A percentile compares a stretch with the other conserved stretches of the same genome.
These are phyloP conservation scores for Acestrorhynchus altus DNA, from an alignment of 2,797 vertebrate species.

Conservation along the genomic window DNA sequence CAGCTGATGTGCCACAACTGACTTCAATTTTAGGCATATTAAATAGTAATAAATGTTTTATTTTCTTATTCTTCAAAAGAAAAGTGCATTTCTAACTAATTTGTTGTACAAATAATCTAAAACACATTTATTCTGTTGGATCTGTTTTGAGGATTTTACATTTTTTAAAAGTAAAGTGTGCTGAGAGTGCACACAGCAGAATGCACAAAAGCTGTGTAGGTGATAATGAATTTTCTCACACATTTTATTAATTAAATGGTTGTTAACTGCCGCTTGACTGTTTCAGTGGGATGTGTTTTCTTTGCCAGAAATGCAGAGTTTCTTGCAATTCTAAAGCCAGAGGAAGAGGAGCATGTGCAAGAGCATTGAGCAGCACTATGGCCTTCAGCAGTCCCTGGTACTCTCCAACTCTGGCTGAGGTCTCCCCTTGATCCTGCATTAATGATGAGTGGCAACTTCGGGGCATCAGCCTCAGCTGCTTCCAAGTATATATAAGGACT, in stretches of 20 bases:
- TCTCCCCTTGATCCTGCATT: neutral
- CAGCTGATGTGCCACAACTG: too few relatives aligned
- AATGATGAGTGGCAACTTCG: conserved; percentile 24
- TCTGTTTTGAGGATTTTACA: too few relatives aligned
- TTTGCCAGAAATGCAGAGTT: conserved; percentile 93
- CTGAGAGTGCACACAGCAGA: too few relatives aligned
- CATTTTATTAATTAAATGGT: conserved; percentile 11
- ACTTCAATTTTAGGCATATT: too few relatives aligned
- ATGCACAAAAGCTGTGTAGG: too few relatives aligned
- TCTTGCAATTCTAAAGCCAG: conserved; percentile 93
- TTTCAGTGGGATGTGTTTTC: conserved; percentile 96
- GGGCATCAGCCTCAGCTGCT: conserved; percentile 20
- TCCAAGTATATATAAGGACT: conserved; percentile 29
- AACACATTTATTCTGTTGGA: too few relatives aligned
- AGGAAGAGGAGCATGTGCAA: conserved; percentile 91
- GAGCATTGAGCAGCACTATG: conserved; percentile 89
- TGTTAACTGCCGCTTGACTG: conserved; percentile 20
- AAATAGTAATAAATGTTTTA: too few relatives aligned
- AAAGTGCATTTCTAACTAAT: too few relatives aligned
- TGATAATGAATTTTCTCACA: too few relatives aligned
- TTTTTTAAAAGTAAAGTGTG: too few relatives aligned
- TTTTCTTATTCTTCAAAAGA: too few relatives aligned
- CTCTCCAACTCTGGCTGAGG: conserved; percentile 82
- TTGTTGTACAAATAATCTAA: too few relatives aligned
- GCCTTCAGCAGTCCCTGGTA: conserved; percentile 84